Evolutionary conservation across 2,113 vertebrate species (phyloP), one percentile per base, ranked within the genome.

Genomic region (Nothoprocta perdicaria): DNA sequence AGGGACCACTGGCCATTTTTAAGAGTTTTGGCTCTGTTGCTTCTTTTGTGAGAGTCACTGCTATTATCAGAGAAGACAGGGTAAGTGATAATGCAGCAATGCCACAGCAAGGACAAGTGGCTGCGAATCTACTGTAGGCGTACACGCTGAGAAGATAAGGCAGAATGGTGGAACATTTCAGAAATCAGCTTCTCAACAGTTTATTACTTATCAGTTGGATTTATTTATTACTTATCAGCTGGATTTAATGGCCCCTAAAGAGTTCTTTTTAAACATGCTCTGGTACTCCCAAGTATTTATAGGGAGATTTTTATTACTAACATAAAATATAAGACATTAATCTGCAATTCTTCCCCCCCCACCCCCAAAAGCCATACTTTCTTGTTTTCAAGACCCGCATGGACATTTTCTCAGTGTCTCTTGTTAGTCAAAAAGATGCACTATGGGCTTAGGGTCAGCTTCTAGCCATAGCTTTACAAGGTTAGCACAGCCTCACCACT

Each of bases 91-190:
- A n/a, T 0, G 0, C 33, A 73, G 24, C 29, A 75, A 48, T 2
- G 0, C 10, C 33, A 23, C 0, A 12, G 40, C 40, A 73, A 53
- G 17, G 33, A 68, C 18, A 74, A 46, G 0, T 27, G 46, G 29
- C 40, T 61, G 60, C 27, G 23, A 31, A 3, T 2, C 73, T 18
- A 7, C 8, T 16, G 61, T 10, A 40, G 2, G 2, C 1, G 4
- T 1, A 66, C 4, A 46, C 8, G 33, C 27, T 27, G 79, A 40
- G 77, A 12, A 18, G 24, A 48, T 7, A 52, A 52, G 33, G 45
- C 11, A 62, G 27, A 60, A 57, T n/a, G 74, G 60, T 52, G 63
- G 23, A 76, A 62, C 14, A 23, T n/a, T 58, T 46, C 19, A 43
- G 75, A 83, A 87, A 89, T 58, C 40, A 55, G 18, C n/a, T 88